Conservation (phyloP, 2,888 invertebrate species). For the Timandra comae region DNA sequence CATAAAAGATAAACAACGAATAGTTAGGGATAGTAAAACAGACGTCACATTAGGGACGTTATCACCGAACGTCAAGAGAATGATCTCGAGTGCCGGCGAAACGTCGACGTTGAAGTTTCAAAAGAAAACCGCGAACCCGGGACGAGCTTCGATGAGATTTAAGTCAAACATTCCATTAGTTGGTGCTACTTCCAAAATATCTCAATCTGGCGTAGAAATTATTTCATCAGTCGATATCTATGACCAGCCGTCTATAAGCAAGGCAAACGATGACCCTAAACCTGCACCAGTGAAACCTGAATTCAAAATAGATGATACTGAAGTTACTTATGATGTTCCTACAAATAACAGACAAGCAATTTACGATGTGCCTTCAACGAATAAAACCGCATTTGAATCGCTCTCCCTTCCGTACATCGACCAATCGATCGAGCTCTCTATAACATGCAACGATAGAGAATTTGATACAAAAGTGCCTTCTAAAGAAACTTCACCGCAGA, state of each 20-base stretch:
- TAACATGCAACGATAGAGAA: slow-evolving; percentile 69
- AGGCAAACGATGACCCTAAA: slow-evolving; percentile 41
- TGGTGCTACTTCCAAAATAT: slow-evolving; percentile 71
- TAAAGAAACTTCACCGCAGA: slow-evolving; percentile 57
- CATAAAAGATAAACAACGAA: slow-evolving; percentile 47
- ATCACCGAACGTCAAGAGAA: slow-evolving; percentile 79
- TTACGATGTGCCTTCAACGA: slow-evolving; percentile 62
- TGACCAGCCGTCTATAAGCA: slow-evolving; percentile 51
- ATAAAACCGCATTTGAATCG: slow-evolving; percentile 65
- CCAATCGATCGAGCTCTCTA: slow-evolving; percentile 68
- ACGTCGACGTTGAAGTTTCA: slow-evolving; percentile 60
- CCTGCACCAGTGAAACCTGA: slow-evolving; percentile 43
- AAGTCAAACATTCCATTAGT: slow-evolving; percentile 68
- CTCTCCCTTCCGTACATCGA: slow-evolving; percentile 67
- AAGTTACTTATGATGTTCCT: slow-evolving; percentile 64
- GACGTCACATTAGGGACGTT: slow-evolving; percentile 70
- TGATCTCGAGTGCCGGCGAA: slow-evolving; percentile 75
- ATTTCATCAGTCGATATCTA: slow-evolving; percentile 67
- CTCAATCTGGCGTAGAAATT: slow-evolving; percentile 67
- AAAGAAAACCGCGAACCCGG: slow-evolving; percentile 49
- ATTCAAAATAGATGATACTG: slow-evolving; percentile 49
- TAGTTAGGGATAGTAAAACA: slow-evolving; percentile 51
- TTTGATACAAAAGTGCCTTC: slow-evolving; percentile 65
- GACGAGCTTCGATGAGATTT: slow-evolving; percentile 53
- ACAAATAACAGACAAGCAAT: slow-evolving; percentile 64